A percentile compares a stretch with the other conserved stretches of the same genome.
phyloP scores from a whole-genome alignment of 2,888 invertebrate genomes.

The Diabrotica balteata region DNA sequence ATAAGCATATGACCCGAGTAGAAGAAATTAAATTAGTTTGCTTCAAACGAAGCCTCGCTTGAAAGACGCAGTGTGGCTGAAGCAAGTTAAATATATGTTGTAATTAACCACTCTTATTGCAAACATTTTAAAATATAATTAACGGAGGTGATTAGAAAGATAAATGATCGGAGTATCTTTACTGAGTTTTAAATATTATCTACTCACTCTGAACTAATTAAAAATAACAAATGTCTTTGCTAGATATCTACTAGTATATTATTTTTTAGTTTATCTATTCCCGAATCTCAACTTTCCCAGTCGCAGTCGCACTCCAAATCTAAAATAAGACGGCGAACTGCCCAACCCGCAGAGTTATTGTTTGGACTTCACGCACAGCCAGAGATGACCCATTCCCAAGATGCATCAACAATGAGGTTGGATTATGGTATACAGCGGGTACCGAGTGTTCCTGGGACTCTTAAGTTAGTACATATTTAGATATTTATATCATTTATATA shows the following conservation, averaged over 20 bases:
- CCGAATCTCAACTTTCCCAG: constrained; percentile 47
- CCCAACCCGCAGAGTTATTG: constrained; percentile 74
- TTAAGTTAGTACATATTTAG: constrained; percentile 66
- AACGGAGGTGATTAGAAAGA: too few species aligned
- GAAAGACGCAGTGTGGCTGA: too few species aligned
- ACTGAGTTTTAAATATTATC: too few species aligned
- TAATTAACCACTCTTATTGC: too few species aligned
- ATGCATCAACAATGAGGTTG: constrained; percentile 53
- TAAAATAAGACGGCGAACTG: constrained; percentile 72
- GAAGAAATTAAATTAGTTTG: too few species aligned
- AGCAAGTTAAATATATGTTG: too few species aligned
- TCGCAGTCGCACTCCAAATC: constrained; percentile 41
- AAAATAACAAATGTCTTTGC: not conserved
- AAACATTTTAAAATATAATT: too few species aligned
- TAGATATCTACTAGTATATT: not conserved
- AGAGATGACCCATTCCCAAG: constrained; percentile 64
- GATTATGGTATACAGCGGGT: constrained; percentile 64
- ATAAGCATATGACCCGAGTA: too few species aligned
- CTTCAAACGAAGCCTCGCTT: too few species aligned
- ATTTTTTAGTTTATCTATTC: constrained; percentile 40
- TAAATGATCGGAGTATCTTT: too few species aligned
- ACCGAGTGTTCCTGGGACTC: constrained; percentile 79
- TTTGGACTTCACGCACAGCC: constrained; percentile 61
- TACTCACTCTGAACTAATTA: not conserved
- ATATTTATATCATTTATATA: constrained; percentile 6